phyloP scores from a whole-genome alignment of 2,797 vertebrate species.

The Crenichthys baileyi region DNA sequence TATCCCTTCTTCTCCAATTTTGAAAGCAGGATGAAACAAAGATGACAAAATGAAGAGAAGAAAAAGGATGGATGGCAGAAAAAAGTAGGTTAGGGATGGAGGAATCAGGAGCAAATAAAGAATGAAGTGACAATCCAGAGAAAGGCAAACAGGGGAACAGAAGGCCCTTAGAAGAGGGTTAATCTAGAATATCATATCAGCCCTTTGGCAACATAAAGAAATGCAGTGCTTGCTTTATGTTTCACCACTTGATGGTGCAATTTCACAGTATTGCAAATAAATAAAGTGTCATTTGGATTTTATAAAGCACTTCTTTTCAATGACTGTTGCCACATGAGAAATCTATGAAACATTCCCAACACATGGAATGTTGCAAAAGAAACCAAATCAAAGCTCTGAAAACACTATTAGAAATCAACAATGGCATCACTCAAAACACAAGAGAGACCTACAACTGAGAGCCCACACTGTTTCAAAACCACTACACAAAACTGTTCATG shows the following conservation, averaged over 20 bases:
- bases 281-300: constrained; percentile 18
- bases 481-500: constrained; percentile 22
- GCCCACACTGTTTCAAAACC: constrained; percentile 41
- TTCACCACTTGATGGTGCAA: constrained; percentile 76
- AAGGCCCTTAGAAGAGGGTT: constrained; percentile 58
- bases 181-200: constrained; percentile 19
- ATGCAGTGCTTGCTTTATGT: constrained; percentile 13
- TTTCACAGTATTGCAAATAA: constrained; percentile 45
- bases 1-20: constrained; percentile 98
- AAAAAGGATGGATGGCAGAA: constrained; percentile 80
- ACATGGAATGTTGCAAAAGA: constrained; percentile 7
- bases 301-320: constrained; percentile 2
- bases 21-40: constrained; percentile 83
- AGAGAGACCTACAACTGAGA: constrained; percentile 9
- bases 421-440: constrained; percentile 13
- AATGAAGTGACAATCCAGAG: constrained; percentile 47
- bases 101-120: constrained; percentile 48
- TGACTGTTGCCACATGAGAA: not conserved
- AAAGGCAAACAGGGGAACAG: constrained; percentile 46
- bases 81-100: constrained; percentile 52
- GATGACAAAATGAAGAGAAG: constrained; percentile 52
- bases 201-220: not conserved
- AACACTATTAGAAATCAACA: constrained; percentile 3
- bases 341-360: constrained; percentile 1
- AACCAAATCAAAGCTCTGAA: constrained; percentile 20